phyloP scores from a whole-genome alignment of 1,140 invertebrate species.

The Aphis craccivora region DNA sequence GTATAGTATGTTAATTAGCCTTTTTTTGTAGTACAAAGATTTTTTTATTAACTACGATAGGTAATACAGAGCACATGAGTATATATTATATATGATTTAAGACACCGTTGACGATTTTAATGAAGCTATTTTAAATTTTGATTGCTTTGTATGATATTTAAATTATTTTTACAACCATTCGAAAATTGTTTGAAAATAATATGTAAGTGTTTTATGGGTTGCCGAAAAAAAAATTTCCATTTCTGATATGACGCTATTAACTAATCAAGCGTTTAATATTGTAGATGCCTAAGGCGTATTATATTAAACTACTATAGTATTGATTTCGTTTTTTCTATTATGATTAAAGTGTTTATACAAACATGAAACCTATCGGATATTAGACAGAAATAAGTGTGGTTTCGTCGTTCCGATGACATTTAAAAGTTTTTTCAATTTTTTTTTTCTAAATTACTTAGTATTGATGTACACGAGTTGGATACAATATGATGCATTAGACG shows the following conservation, averaged over 20 bases:
- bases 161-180: background rate
- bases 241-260: too few relatives aligned
- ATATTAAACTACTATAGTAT: too few relatives aligned
- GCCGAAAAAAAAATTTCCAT: background rate
- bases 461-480: background rate
- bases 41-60: background rate
- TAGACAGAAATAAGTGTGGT: too few relatives aligned
- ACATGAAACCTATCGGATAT: too few relatives aligned
- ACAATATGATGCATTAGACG: background rate
- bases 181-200: background rate
- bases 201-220: background rate
- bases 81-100: too few relatives aligned
- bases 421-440: too few relatives aligned
- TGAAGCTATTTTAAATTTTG: background rate
- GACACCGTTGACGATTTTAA: background rate
- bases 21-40: background rate
- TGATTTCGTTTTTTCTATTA: too few relatives aligned
- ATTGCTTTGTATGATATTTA: background rate
- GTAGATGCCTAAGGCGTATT: too few relatives aligned
- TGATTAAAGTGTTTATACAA: too few relatives aligned
- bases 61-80: background rate
- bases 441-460: too few relatives aligned
- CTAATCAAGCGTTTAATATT: too few relatives aligned
- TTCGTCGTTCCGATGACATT: too few relatives aligned
- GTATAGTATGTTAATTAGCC: background rate